Evolutionary conservation across 2,113 vertebrate genomes (phyloP).

Genomic region (Brevimyrus niger): DNA sequence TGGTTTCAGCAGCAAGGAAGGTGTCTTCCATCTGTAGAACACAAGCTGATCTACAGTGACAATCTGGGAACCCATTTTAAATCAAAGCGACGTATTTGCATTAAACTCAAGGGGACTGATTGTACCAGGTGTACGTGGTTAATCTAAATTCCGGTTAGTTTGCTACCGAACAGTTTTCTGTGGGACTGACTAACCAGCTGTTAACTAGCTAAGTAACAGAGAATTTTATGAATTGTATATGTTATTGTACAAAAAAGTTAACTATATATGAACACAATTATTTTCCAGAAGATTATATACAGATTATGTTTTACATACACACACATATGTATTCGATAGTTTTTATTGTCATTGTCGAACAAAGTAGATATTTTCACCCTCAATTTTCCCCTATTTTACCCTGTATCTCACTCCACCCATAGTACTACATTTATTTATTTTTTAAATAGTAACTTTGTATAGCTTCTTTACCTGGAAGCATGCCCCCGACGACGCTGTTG

Average conservation of each 20-base stretch:
- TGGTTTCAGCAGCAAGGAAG: background rate
- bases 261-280: too few relatives aligned
- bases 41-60: background rate
- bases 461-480: background rate
- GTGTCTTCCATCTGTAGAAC: conserved; percentile 24
- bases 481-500: conserved; percentile 21
- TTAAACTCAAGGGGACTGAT: background rate
- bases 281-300: too few relatives aligned
- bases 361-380: background rate
- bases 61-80: background rate
- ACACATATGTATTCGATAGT: too few relatives aligned
- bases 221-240: too few relatives aligned
- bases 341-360: too few relatives aligned
- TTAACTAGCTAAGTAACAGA: too few relatives aligned
- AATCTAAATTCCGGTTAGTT: background rate
- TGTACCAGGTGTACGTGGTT: background rate
- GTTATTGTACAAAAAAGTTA: too few relatives aligned
- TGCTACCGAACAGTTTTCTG: background rate
- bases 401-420: background rate
- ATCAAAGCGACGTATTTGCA: background rate
- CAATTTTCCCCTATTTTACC: background rate
- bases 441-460: background rate
- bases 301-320: too few relatives aligned
- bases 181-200: too few relatives aligned
- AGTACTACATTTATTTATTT: background rate